Conservation (phyloP, 2,888 invertebrate genomes). For the Oscheius myriophilus region DNA sequence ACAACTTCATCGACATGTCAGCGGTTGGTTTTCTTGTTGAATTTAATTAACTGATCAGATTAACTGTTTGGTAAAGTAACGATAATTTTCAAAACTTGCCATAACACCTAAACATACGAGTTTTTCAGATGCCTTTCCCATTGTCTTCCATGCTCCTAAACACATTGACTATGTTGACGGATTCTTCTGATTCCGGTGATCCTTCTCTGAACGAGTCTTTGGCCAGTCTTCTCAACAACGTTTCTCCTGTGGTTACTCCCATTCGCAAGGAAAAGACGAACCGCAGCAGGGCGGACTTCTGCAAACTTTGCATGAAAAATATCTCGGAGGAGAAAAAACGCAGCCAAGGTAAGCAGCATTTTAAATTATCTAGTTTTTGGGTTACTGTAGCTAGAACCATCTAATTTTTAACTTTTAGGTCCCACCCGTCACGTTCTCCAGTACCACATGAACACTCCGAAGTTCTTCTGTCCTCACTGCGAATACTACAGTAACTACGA, state of each 20-base stretch:
- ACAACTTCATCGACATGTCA: too few relatives aligned
- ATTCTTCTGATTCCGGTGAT: too few relatives aligned
- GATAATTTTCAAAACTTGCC: too few relatives aligned
- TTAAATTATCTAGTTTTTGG: too few relatives aligned
- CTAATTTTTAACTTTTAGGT: neutral
- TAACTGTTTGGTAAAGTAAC: too few relatives aligned
- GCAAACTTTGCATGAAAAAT: constrained; percentile 8
- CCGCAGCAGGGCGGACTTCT: neutral
- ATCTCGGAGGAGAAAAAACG: neutral
- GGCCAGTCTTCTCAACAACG: too few relatives aligned
- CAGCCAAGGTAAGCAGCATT: constrained; percentile 6
- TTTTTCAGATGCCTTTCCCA: neutral
- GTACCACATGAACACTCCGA: neutral
- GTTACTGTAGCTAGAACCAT: neutral
- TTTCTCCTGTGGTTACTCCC: too few relatives aligned
- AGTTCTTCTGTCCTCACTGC: constrained; percentile 8
- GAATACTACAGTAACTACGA: constrained; percentile 16
- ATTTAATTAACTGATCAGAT: too few relatives aligned
- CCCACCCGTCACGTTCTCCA: constrained; percentile 18
- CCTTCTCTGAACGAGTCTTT: too few relatives aligned
- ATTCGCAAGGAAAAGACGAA: too few relatives aligned
- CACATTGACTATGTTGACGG: neutral
- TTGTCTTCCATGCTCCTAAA: neutral
- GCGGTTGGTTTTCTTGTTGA: too few relatives aligned
- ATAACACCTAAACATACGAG: too few relatives aligned